Evolutionary conservation across 23 tunicate species (phyloP).

Genomic region (Trididemnum nubilum): DNA sequence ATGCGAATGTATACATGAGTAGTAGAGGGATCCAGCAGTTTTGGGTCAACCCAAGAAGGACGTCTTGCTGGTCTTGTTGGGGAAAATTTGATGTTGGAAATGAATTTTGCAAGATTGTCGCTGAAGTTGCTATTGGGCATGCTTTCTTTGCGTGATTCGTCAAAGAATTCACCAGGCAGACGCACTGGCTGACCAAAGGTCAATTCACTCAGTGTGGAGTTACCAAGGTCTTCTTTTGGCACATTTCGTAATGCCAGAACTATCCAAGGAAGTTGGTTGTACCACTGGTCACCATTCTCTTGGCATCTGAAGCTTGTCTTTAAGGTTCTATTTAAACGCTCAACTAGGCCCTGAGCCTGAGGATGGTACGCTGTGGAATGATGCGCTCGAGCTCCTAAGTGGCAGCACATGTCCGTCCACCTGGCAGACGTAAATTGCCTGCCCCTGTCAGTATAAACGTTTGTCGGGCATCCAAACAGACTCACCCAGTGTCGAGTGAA

Average conservation of each 20-base stretch:
- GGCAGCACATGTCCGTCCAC: neutral
- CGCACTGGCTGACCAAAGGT: neutral
- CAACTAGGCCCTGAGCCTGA: no score
- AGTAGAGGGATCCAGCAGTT: no score
- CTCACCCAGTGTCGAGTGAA: neutral
- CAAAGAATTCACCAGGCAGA: neutral
- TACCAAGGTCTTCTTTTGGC: neutral
- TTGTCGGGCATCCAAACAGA: neutral
- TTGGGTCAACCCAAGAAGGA: neutral
- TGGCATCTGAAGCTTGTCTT: neutral
- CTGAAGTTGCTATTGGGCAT: neutral
- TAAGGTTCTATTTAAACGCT: neutral
- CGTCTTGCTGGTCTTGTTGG: neutral
- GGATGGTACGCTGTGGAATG: neutral
- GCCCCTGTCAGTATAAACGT: neutral
- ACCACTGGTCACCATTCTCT: neutral
- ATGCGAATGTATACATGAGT: no score
- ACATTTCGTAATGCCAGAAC: no score
- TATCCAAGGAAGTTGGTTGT: neutral
- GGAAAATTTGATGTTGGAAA: neutral
- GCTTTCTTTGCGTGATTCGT: neutral
- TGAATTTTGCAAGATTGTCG: no score
- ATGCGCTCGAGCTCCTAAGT: neutral
- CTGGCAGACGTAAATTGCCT: neutral
- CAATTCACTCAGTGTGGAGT: neutral